Conservation (phyloP, 2,797 vertebrate species). For the Gobio occitaniae region DNA sequence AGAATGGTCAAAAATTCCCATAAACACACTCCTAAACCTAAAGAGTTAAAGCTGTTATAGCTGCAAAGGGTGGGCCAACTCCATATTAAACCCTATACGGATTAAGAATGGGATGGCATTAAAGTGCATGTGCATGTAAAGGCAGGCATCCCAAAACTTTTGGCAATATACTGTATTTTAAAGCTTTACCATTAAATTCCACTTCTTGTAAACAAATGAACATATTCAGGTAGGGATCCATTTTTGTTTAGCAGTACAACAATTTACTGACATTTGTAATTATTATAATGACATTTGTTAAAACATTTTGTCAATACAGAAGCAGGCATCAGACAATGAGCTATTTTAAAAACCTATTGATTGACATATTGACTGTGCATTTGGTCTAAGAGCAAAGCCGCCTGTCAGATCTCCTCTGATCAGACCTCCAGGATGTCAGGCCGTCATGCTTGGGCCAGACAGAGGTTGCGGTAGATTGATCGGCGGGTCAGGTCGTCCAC, state of each 20-base stretch:
- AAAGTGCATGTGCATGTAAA: no score
- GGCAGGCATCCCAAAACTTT: no score
- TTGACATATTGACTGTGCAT: constrained; percentile 1
- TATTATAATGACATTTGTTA: background rate
- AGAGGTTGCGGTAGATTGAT: constrained; percentile 24
- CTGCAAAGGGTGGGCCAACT: no score
- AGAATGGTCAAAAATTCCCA: no score
- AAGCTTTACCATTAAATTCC: background rate
- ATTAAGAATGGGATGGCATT: no score
- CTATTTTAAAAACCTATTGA: constrained; percentile 11
- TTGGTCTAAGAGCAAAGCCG: background rate
- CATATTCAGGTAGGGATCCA: background rate
- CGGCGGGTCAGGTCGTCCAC: background rate
- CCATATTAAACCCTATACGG: no score
- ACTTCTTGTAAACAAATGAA: background rate
- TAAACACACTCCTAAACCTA: no score
- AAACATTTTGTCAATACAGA: background rate
- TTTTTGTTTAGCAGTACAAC: background rate
- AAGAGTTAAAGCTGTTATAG: no score
- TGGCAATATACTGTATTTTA: background rate
- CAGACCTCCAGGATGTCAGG: background rate
- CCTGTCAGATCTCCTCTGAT: constrained; percentile 7
- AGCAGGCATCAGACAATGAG: background rate
- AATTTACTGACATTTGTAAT: background rate
- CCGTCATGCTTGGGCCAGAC: background rate